Evolutionary conservation across 2,888 invertebrate species (phyloP), one percentile per base, ranked within the genome.

Genomic region (Laothoe populi): DNA sequence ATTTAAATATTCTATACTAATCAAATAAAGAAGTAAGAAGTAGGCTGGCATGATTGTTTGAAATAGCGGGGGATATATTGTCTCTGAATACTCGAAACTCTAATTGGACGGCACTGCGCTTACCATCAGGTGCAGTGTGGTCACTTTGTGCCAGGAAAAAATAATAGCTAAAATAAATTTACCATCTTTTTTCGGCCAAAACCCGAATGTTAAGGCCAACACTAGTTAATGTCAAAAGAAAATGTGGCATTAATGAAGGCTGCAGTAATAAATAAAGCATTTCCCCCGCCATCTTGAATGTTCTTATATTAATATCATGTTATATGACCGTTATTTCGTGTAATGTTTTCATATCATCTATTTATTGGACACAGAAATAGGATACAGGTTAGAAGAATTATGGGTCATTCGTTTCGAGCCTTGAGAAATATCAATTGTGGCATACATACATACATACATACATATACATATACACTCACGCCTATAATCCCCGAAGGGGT

Each of bases 201-300:
- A 35, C 31, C 49, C 53, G 53, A 35, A 53, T 19, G 19, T 1
- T 10, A 21, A 1, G 53, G 4, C 35, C 70, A 66, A 38, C 68
- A 63, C 68, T 66, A 70, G 21, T 35, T 64, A 60, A 68, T 64
- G 69, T 69, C 72, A 74, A 70, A 75, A 74, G 69, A 74, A 70
- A 77, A 72, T 69, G 68, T 68, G 66, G 65, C 71, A 66, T 67
- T 75, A 80, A 80, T 77, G 72, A 74, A 69, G 63, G 70, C 62
- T 67, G 63, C 60, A 64, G 70, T 70, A 74, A 79, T 78, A 79
- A 78, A 80, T 77, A 78, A 72, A 70, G 70, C 68, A 77, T 78
- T 78, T 77, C 70, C 70, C 70, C 64, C 71, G 64, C 82, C 78
- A 81, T 83, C 80, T 82, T 80, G 80, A 70, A 75, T 78, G 23